Conservation (phyloP, 1,140 invertebrate species). For the Drosophila tropicalis region DNA sequence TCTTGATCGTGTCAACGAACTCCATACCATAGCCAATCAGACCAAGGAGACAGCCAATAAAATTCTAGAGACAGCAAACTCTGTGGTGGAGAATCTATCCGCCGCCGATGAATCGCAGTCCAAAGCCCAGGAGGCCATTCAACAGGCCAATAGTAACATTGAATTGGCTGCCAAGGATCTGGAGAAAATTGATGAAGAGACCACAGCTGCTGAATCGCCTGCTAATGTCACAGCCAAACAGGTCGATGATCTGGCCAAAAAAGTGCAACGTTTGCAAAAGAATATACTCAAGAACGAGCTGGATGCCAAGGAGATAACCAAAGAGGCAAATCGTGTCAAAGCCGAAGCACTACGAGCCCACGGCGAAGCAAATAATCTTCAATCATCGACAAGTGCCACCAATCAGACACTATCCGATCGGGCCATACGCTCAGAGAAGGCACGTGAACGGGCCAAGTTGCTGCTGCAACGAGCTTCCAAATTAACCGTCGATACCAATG, state of each 20-base stretch:
- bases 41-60: constrained; percentile 87
- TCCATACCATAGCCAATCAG: constrained; percentile 90
- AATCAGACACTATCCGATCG: constrained; percentile 86
- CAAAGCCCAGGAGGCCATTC: constrained; percentile 90
- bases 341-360: constrained; percentile 83
- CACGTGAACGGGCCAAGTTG: constrained; percentile 89
- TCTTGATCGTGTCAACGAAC: constrained; percentile 88
- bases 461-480: constrained; percentile 90
- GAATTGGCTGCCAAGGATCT: constrained; percentile 90
- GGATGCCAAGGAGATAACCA: constrained; percentile 85
- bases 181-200: constrained; percentile 87
- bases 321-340: constrained; percentile 84
- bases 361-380: constrained; percentile 68
- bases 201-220: constrained; percentile 88
- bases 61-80: constrained; percentile 85
- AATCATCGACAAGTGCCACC: constrained; percentile 83
- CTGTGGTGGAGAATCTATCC: constrained; percentile 85
- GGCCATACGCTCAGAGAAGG: constrained; percentile 86
- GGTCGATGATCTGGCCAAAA: constrained; percentile 87
- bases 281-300: constrained; percentile 90
- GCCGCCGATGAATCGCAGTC: constrained; percentile 91
- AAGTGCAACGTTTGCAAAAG: constrained; percentile 89
- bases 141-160: constrained; percentile 92
- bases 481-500: constrained; percentile 89
- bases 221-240: constrained; percentile 89